phyloP scores from a whole-genome alignment of 2,888 invertebrate species.

The Limnephilus auricula region DNA sequence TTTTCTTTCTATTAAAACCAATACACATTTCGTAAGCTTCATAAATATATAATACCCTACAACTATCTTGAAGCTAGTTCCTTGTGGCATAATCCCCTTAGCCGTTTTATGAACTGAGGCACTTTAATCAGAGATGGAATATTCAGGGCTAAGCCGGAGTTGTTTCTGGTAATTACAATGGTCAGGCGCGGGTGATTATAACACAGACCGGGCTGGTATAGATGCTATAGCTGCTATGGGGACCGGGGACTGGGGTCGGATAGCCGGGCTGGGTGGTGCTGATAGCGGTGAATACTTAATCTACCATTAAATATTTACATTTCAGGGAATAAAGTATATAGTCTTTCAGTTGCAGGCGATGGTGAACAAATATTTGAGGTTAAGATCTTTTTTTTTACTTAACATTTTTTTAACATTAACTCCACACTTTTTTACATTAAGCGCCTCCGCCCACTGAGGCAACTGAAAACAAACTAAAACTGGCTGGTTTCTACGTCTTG shows the following conservation, averaged over 20 bases:
- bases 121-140: conserved; percentile 65
- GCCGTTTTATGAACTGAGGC: conserved; percentile 61
- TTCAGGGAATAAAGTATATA: background rate
- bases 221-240: too few species aligned
- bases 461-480: too few species aligned
- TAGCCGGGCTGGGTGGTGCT: conserved; percentile 19
- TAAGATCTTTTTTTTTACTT: background rate
- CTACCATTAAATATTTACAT: conserved; percentile 53
- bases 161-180: conserved; percentile 63
- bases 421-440: too few species aligned
- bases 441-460: too few species aligned
- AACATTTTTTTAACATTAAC: too few species aligned
- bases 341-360: background rate
- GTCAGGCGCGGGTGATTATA: conserved; percentile 54
- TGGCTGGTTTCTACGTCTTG: too few species aligned
- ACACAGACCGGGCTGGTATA: conserved; percentile 1
- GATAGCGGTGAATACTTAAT: conserved; percentile 50
- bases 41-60: background rate
- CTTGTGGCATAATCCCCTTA: conserved; percentile 43
- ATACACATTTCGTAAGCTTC: background rate
- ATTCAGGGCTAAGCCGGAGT: conserved; percentile 64
- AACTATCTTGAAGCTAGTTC: conserved; percentile 20
- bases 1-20: too few species aligned
- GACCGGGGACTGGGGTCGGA: background rate
- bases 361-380: background rate